phyloP scores from a whole-genome alignment of 2,797 vertebrate species.

The Brachymystax lenok region DNA sequence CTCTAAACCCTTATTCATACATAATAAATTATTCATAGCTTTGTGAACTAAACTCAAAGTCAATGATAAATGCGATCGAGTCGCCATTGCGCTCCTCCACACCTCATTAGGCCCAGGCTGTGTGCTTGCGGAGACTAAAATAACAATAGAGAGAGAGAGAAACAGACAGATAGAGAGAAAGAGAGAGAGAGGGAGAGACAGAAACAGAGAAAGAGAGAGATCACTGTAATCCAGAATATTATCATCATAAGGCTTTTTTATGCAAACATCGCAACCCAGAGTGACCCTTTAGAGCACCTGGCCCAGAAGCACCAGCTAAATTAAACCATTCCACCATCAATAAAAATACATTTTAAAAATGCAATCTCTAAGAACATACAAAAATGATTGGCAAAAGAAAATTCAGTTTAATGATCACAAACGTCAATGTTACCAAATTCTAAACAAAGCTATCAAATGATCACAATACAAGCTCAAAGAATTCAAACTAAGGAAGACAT shows the following conservation, averaged over 20 bases:
- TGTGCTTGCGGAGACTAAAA: constrained; percentile 50
- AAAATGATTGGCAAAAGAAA: no score
- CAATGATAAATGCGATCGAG: constrained; percentile 73
- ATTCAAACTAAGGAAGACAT: no score
- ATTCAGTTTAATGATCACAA: no score
- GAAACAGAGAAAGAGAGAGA: neutral
- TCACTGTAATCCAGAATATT: no score
- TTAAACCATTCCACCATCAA: no score
- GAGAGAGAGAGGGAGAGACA: neutral
- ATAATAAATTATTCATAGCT: constrained; percentile 77
- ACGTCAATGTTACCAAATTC: no score
- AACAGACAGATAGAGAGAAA: constrained; percentile 7
- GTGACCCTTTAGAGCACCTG: no score
- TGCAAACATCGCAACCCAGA: no score
- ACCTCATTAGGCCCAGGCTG: constrained; percentile 70
- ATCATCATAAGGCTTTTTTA: neutral
- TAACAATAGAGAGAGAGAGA: constrained; percentile 39
- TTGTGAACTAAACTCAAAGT: constrained; percentile 74
- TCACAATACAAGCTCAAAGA: no score
- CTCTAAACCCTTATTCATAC: constrained; percentile 75
- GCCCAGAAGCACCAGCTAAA: no score
- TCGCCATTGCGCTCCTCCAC: constrained; percentile 64
- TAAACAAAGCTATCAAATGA: no score
- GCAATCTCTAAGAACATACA: no score
- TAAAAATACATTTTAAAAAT: neutral